Conservation (phyloP, 2,797 vertebrate species). For the Leptatherina wallacei region DNA sequence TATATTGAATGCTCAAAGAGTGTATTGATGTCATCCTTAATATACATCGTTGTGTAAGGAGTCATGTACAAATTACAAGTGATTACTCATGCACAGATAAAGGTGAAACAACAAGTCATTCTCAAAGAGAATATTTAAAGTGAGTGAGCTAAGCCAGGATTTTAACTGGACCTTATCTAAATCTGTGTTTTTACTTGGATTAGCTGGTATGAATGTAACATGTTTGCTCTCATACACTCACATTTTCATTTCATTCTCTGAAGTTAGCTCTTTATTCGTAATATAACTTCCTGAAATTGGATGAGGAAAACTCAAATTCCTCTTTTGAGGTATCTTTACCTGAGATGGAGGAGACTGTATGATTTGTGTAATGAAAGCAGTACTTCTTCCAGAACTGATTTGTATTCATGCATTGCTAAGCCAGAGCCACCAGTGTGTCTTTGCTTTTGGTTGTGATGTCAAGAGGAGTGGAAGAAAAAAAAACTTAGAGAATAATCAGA, state of each 20-base stretch:
- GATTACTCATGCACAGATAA: conserved; percentile 42
- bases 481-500: conserved; percentile 73
- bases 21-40: conserved; percentile 23
- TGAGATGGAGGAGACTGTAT: conserved; percentile 32
- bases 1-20: conserved; percentile 10
- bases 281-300: conserved; percentile 28
- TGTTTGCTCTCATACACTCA: conserved; percentile 30
- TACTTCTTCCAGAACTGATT: conserved; percentile 57
- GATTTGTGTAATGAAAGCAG: conserved; percentile 57
- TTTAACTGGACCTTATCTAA: conserved; percentile 24
- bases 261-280: conserved; percentile 32
- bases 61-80: conserved; percentile 44
- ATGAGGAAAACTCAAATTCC: conserved; percentile 18
- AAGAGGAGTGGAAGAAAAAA: conserved; percentile 42
- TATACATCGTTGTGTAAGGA: conserved; percentile 30
- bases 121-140: conserved; percentile 31
- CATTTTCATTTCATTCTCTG: conserved; percentile 26
- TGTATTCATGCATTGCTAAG: conserved; percentile 70
- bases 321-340: conserved; percentile 34
- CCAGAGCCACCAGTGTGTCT: conserved; percentile 54
- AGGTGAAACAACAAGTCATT: conserved; percentile 48
- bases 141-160: conserved; percentile 40
- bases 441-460: conserved; percentile 65
- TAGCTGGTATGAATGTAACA: conserved; percentile 18
- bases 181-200: conserved; percentile 18